A percentile compares a stretch with the other conserved stretches of the same genome.
phyloP scores from a whole-genome alignment of 2,888 invertebrate genomes.

The Eretmocerus hayati region DNA sequence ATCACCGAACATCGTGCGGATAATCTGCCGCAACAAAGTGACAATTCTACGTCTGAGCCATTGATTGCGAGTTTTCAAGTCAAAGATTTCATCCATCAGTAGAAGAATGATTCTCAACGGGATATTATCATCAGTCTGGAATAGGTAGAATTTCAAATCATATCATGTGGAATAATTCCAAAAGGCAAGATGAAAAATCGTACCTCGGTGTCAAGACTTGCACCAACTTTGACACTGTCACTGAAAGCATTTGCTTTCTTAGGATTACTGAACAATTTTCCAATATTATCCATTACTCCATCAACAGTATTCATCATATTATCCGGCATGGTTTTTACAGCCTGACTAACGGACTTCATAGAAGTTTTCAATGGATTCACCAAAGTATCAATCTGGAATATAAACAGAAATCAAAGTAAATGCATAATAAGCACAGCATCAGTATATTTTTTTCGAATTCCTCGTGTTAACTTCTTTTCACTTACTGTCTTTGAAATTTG shows the following conservation, averaged over 20 bases:
- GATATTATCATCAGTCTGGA: conserved; percentile 65
- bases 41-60: conserved; percentile 74
- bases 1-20: conserved; percentile 74
- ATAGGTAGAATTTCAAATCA: conserved; percentile 15
- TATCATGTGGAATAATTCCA: background rate
- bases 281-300: conserved; percentile 74
- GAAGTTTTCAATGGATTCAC: conserved; percentile 77
- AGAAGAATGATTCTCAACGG: conserved; percentile 72
- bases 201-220: conserved; percentile 55
- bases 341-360: conserved; percentile 65
- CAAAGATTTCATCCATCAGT: conserved; percentile 79
- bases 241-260: conserved; percentile 47
- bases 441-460: background rate
- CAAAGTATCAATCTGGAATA: conserved; percentile 58
- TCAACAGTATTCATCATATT: conserved; percentile 79
- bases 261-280: conserved; percentile 60
- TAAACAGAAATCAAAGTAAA: background rate
- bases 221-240: conserved; percentile 50
- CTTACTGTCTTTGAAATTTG: conserved; percentile 55
- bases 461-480: conserved; percentile 3
- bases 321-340: conserved; percentile 83
- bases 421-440: background rate
- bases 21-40: conserved; percentile 66
- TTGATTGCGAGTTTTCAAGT: conserved; percentile 71
- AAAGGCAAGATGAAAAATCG: background rate